These are phyloP conservation scores for Lucilia cuprina DNA, from an alignment of 1,140 invertebrate genomes.

Conservation along the genomic window DNA sequence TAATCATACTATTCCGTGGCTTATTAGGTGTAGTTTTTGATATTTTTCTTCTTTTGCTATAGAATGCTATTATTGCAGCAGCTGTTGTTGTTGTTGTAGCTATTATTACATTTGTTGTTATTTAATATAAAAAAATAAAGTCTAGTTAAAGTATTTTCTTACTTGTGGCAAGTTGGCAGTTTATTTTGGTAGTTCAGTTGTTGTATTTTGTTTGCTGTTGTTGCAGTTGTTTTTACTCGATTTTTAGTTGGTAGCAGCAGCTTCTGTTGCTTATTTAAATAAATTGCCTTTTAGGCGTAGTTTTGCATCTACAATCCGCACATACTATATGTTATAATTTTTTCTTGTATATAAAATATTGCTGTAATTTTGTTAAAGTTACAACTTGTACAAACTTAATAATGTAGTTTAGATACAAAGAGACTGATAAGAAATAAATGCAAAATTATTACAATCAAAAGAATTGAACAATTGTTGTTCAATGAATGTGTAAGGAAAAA, in stretches of 20 bases:
- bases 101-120: conserved; percentile 1
- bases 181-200: neutral
- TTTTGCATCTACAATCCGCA: neutral
- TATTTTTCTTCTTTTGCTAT: neutral
- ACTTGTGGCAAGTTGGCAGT: neutral
- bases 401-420: conserved; percentile 24
- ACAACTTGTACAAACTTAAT: neutral
- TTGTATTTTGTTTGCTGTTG: neutral
- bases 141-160: neutral
- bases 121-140: neutral
- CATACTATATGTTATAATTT: neutral
- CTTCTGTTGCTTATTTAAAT: conserved; percentile 35
- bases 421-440: conserved; percentile 11
- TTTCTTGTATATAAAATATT: neutral
- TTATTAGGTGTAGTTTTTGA: conserved; percentile 13
- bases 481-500: too few relatives aligned
- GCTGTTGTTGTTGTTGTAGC: conserved; percentile 5
- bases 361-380: neutral
- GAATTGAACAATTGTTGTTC: neutral
- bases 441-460: conserved; percentile 27
- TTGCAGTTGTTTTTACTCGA: neutral
- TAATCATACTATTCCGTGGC: neutral
- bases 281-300: conserved; percentile 25
- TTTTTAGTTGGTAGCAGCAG: conserved; percentile 8
- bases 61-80: neutral